Evolutionary conservation across 2,113 vertebrate species (phyloP), one percentile per base, ranked within the genome.

Genomic region (Riparia riparia): DNA sequence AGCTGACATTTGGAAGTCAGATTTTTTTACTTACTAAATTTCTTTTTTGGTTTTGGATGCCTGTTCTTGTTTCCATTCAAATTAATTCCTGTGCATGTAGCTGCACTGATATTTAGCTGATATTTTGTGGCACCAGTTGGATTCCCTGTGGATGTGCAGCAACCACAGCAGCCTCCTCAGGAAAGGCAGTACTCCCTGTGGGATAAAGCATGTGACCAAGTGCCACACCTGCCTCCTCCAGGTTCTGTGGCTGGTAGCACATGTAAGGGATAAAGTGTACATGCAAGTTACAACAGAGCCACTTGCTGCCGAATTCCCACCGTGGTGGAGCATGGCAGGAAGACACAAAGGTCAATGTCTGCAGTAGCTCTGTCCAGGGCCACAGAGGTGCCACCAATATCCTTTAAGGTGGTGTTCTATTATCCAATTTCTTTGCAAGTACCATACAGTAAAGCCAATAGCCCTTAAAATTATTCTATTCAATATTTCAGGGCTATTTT

Each of bases 1-100:
- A 69, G 41, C 64, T 97, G 95, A 95, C 95, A 96, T 97, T 95
- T 97, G 63, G 58, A 89, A 90, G 68, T 71, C 47, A 56, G n/a
- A 0, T 1, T 34, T 79, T 79, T 94, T 71, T 53, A 60, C 53
- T 83, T 80, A 72, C 18, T 78, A 79, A 39, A 45, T 93, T 81
- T 90, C 12, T 56, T 58, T 31, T 32, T 74, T 3, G 3, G 41
- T 68, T 95, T 95, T 93, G 51, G 10, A 63, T 78, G 20, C 49
- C 61, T 7, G 5, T 86, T 73, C 56, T 64, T 84, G 49, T 53
- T 93, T 83, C 49, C 76, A 74, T 90, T 82, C 51, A 81, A 90
- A 89, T 82, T 42, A 94, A 90, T 90, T 94, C 45, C 44, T 86
- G 20, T 6, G 1, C 78, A 19, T 84, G 76, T 78, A 90, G 32